A percentile compares a stretch with the other conserved stretches of the same genome.
Conservation (phyloP, 2,797 vertebrate species). For the Macropodus opercularis region DNA sequence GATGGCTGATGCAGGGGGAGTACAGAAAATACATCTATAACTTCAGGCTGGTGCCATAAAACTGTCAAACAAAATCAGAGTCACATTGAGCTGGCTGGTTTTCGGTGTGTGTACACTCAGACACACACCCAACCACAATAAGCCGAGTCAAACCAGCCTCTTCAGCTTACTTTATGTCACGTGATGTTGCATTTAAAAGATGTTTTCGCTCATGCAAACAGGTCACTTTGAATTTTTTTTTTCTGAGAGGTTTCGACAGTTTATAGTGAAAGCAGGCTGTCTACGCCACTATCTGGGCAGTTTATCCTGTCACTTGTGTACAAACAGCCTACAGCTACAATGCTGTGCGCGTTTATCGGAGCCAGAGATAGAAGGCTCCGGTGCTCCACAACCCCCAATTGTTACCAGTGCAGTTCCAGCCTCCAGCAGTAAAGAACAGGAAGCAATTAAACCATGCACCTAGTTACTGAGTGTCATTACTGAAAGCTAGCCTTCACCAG, state of each 20-base stretch:
- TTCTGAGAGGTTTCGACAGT: not conserved
- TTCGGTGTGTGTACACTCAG: slow-evolving; percentile 50
- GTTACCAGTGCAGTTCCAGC: slow-evolving; percentile 69
- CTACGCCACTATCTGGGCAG: slow-evolving; percentile 17
- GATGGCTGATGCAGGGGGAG: slow-evolving; percentile 78
- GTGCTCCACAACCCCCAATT: slow-evolving; percentile 62
- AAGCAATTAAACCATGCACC: slow-evolving; percentile 84
- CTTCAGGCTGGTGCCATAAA: slow-evolving; percentile 80
- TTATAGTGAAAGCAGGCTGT: slow-evolving; percentile 19
- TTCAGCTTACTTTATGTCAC: slow-evolving; percentile 11
- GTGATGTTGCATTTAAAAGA: slow-evolving; percentile 17
- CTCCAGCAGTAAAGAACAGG: slow-evolving; percentile 83
- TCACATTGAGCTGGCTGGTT: slow-evolving; percentile 76
- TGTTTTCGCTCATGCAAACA: not conserved
- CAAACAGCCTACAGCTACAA: slow-evolving; percentile 63
- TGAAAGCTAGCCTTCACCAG: slow-evolving; percentile 74
- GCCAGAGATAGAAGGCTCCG: slow-evolving; percentile 67
- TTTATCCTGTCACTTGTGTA: slow-evolving; percentile 48
- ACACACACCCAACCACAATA: slow-evolving; percentile 56
- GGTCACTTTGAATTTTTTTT: not conserved
- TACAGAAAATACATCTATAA: slow-evolving; percentile 84
- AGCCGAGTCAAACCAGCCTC: slow-evolving; percentile 32
- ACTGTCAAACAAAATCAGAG: slow-evolving; percentile 84
- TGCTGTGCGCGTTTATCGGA: slow-evolving; percentile 62
- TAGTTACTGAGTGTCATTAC: slow-evolving; percentile 82